phyloP scores from a whole-genome alignment of 2,113 vertebrate genomes.

The Isurus oxyrinchus region DNA sequence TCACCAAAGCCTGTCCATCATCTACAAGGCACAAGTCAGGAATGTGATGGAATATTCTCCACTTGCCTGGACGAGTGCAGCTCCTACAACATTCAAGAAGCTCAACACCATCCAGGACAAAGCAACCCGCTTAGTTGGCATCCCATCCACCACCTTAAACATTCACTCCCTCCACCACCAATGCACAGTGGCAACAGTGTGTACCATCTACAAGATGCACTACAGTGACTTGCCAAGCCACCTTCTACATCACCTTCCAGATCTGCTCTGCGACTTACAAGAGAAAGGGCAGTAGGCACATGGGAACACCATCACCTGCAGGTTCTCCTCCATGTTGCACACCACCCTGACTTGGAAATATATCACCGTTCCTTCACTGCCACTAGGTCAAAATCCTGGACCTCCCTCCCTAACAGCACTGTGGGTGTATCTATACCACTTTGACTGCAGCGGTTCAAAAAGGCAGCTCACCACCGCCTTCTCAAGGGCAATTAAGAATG shows the following conservation, averaged over 20 bases:
- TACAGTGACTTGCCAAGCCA: background rate
- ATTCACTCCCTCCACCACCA: background rate
- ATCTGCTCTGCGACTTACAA: background rate
- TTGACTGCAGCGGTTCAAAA: background rate
- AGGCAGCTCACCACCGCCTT: background rate
- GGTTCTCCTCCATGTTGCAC: too few species aligned
- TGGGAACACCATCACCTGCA: too few species aligned
- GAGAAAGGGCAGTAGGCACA: background rate
- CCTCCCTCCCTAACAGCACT: background rate
- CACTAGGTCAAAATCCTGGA: background rate
- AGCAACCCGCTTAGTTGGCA: background rate
- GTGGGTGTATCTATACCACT: background rate
- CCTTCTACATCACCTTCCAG: background rate
- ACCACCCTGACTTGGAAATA: too few species aligned
- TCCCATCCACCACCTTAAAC: background rate
- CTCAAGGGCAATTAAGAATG: background rate
- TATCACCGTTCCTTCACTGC: too few species aligned
- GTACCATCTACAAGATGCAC: background rate
- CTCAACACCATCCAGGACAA: background rate
- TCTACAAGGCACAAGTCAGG: background rate
- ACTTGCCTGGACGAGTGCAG: background rate
- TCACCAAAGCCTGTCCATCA: too few species aligned
- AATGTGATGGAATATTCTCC: background rate
- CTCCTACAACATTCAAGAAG: background rate
- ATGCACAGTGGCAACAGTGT: background rate